Percentiles rank a stretch among this genome's conserved stretches.
phyloP scores from a whole-genome alignment of 37 sponge, comb jelly and placozoan genomes.

The Lycopodina hypogea region DNA sequence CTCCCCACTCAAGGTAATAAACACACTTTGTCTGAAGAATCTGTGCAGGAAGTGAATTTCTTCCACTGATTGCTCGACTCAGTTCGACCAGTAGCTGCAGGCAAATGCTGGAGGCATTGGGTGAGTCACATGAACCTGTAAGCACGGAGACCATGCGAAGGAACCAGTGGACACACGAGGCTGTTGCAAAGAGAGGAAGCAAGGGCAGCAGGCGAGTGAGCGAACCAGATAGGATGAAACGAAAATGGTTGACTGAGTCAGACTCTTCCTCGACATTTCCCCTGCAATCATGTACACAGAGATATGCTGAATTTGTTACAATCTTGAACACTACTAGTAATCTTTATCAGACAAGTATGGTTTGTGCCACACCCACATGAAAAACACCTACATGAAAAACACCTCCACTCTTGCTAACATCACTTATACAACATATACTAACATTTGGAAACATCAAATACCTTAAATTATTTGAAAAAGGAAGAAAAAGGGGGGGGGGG shows the following conservation, averaged over 20 bases:
- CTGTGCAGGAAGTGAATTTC: conserved; percentile 30
- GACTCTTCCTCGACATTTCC: not conserved
- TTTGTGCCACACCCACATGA: not conserved
- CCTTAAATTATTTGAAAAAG: no score
- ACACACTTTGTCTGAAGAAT: conserved; percentile 46
- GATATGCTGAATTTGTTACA: not conserved
- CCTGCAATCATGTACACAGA: not conserved
- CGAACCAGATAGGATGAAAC: conserved; percentile 15
- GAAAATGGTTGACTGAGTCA: not conserved
- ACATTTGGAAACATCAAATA: no score
- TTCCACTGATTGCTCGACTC: conserved; percentile 8
- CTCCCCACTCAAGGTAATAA: no score
- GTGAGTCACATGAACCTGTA: conserved; percentile 3
- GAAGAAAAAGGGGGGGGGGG: conserved; percentile 13
- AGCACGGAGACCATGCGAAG: conserved; percentile 30
- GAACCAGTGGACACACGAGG: conserved; percentile 54
- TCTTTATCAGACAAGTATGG: not conserved
- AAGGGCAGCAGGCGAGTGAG: conserved; percentile 46
- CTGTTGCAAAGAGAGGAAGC: conserved; percentile 26
- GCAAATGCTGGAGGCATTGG: conserved; percentile 3
- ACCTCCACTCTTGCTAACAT: not conserved
- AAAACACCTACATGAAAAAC: no score
- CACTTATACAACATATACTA: no score
- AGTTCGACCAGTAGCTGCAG: conserved; percentile 32
- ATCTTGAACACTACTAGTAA: not conserved